Conservation (phyloP, 53 echinoderm and acorn worm species). For the Actinopyga echinites region DNA sequence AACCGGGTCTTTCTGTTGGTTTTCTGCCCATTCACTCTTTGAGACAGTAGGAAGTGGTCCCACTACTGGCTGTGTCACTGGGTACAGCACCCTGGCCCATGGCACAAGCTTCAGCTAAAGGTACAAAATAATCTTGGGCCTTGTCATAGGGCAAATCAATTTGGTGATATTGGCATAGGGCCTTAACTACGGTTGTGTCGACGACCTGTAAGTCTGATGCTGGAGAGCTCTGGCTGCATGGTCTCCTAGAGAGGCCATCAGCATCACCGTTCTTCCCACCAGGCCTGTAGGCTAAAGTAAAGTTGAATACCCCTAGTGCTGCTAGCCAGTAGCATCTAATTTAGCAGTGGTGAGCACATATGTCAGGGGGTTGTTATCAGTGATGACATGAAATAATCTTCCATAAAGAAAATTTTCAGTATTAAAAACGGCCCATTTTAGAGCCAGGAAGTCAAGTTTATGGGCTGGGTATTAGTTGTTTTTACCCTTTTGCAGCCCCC, state of each 20-base stretch:
- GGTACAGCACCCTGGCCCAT: constrained; percentile 6
- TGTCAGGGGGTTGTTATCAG: constrained; percentile 31
- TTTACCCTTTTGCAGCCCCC: constrained; percentile 29
- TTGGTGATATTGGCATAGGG: constrained; percentile 1
- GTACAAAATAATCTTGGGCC: not conserved
- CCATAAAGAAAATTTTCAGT: constrained; percentile 29
- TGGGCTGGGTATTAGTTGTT: constrained; percentile 33
- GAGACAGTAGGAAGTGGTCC: no score
- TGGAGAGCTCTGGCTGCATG: not conserved
- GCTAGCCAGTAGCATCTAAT: constrained; percentile 60
- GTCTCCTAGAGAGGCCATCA: constrained; percentile 43
- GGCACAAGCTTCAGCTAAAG: constrained; percentile 1
- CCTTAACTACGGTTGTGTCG: not conserved
- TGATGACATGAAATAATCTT: constrained; percentile 4
- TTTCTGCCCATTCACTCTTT: no score
- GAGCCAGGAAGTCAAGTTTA: constrained; percentile 22
- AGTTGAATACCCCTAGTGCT: constrained; percentile 10
- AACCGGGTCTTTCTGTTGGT: constrained; percentile 3
- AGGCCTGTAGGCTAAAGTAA: constrained; percentile 36
- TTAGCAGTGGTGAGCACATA: constrained; percentile 26
- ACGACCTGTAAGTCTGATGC: no score
- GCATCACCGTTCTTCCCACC: no score
- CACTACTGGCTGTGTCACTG: no score
- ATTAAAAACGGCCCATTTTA: constrained; percentile 38
- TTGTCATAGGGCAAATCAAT: not conserved